Conservation (phyloP, 2,113 vertebrate genomes). For the Prietella phreatophila region DNA sequence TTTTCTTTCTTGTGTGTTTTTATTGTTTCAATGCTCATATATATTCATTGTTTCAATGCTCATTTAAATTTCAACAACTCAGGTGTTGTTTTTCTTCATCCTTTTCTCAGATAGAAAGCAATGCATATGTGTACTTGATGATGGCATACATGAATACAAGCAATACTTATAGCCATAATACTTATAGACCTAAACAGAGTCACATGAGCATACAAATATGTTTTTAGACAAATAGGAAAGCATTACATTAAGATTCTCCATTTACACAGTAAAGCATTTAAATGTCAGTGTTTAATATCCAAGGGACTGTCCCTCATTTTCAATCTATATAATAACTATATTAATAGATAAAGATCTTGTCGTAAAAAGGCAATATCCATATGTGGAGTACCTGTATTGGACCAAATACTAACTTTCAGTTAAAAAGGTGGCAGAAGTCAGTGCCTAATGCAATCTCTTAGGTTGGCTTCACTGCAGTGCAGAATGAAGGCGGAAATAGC, state of each 20-base stretch:
- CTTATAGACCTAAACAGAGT: slow-evolving; percentile 42
- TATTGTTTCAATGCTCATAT: slow-evolving; percentile 51
- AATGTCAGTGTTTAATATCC: slow-evolving; percentile 21
- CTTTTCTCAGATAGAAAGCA: slow-evolving; percentile 46
- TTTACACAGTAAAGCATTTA: slow-evolving; percentile 24
- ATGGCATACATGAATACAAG: slow-evolving; percentile 53
- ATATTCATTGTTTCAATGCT: slow-evolving; percentile 61
- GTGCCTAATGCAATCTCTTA: not conserved
- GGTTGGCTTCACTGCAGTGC: slow-evolving; percentile 16
- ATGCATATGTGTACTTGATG: slow-evolving; percentile 40
- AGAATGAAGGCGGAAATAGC: not conserved
- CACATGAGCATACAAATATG: slow-evolving; percentile 64
- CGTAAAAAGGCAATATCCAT: slow-evolving; percentile 9
- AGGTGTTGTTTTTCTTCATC: slow-evolving; percentile 18
- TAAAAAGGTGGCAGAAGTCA: slow-evolving; percentile 1
- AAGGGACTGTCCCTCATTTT: not conserved
- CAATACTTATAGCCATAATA: slow-evolving; percentile 48
- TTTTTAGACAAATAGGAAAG: slow-evolving; percentile 43
- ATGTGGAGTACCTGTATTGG: not conserved
- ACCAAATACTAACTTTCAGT: slow-evolving; percentile 1
- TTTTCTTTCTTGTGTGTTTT: slow-evolving; percentile 34
- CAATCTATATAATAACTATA: not conserved
- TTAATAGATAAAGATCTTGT: slow-evolving; percentile 12
- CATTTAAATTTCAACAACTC: slow-evolving; percentile 51
- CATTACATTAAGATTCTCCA: slow-evolving; percentile 23